Conservation (phyloP, 1,140 invertebrate genomes). For the Ceratina japonica region DNA sequence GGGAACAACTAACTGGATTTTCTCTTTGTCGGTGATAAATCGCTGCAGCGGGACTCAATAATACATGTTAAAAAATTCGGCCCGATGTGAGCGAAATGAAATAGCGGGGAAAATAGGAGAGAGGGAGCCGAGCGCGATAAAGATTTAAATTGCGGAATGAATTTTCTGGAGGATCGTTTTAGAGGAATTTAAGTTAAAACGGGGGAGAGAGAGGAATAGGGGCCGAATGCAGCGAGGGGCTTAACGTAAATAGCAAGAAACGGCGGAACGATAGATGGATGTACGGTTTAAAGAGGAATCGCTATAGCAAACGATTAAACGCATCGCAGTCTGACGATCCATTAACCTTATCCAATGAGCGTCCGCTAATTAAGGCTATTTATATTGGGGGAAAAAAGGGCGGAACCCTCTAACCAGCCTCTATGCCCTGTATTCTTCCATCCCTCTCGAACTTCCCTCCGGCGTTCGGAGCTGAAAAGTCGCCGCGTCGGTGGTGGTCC, state of each 20-base stretch:
- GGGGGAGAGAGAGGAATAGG: no score
- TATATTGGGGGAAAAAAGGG: slow-evolving; percentile 59
- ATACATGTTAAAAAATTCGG: neutral
- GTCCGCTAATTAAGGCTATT: slow-evolving; percentile 69
- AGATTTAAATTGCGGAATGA: neutral
- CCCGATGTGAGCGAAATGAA: neutral
- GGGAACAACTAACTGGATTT: neutral
- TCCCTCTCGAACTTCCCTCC: slow-evolving; percentile 19
- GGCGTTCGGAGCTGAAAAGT: slow-evolving; percentile 58
- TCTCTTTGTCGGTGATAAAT: neutral
- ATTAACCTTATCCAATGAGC: slow-evolving; percentile 65
- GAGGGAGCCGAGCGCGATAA: neutral
- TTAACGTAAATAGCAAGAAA: neutral
- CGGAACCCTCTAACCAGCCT: slow-evolving; percentile 27
- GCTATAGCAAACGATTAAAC: slow-evolving; percentile 46
- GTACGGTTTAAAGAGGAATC: slow-evolving; percentile 40
- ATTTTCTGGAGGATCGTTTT: no score
- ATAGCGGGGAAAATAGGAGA: neutral
- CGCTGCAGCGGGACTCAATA: neutral
- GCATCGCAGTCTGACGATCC: slow-evolving; percentile 59
- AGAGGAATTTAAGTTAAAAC: no score
- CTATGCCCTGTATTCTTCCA: slow-evolving; percentile 39
- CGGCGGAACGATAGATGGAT: slow-evolving; percentile 36
- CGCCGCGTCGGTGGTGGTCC: slow-evolving; percentile 37
- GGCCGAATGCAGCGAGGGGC: neutral